These are phyloP conservation scores for Plebejus anna DNA, from an alignment of 2,888 invertebrate species.

Conservation along the genomic window DNA sequence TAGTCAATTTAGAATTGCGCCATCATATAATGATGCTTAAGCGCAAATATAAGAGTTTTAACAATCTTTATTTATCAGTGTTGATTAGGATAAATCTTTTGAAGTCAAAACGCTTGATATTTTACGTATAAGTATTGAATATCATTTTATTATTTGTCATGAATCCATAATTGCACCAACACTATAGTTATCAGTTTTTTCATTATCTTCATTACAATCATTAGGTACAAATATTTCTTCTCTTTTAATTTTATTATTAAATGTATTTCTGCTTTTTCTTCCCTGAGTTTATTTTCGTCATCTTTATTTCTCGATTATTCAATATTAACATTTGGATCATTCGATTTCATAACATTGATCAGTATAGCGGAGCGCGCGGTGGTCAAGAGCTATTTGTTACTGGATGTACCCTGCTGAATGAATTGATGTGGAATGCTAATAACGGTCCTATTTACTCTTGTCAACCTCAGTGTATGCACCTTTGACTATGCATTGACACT, in stretches of 20 bases:
- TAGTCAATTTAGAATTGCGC: not conserved
- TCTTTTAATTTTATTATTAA: constrained; percentile 6
- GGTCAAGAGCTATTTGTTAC: constrained; percentile 54
- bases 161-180: not conserved
- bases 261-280: constrained; percentile 3
- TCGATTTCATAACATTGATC: constrained; percentile 24
- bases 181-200: not conserved
- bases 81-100: not conserved
- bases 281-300: not conserved
- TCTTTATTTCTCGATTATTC: constrained; percentile 1
- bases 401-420: constrained; percentile 69
- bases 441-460: constrained; percentile 53
- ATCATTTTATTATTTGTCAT: constrained; percentile 20
- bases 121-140: constrained; percentile 15
- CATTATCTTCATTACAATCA: not conserved
- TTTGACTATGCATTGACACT: constrained; percentile 66
- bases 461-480: constrained; percentile 67
- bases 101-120: constrained; percentile 22
- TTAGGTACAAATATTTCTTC: not conserved
- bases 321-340: constrained; percentile 28
- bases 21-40: constrained; percentile 4
- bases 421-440: constrained; percentile 73
- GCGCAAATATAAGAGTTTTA: not conserved
- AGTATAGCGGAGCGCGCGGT: constrained; percentile 70
- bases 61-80: not conserved